phyloP scores from a whole-genome alignment of 2,888 invertebrate species.

The Epinotia nisella region DNA sequence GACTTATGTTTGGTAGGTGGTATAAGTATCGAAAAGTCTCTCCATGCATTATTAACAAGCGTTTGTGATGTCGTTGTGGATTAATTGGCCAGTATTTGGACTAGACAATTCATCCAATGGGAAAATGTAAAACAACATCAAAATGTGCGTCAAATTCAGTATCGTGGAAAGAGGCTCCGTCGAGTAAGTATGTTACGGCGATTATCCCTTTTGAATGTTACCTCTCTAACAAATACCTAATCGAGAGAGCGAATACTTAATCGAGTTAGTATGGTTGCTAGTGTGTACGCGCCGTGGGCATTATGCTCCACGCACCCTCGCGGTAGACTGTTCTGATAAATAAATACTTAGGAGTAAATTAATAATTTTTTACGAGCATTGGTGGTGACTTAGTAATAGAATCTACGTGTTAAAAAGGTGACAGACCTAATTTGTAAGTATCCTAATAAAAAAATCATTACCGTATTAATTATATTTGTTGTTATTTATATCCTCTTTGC shows the following conservation, averaged over 20 bases:
- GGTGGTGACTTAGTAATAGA: conserved; percentile 69
- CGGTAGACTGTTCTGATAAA: conserved; percentile 37
- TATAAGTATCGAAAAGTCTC: background rate
- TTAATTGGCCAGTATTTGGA: no score
- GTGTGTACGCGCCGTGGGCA: conserved; percentile 3
- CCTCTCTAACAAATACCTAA: conserved; percentile 2
- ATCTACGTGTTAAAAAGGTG: conserved; percentile 70
- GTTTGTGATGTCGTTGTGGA: no score
- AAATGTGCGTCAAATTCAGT: no score
- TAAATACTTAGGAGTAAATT: conserved; percentile 50
- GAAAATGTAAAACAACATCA: no score
- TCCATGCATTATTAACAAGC: no score
- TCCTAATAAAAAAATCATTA: conserved; percentile 83
- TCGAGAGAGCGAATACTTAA: background rate
- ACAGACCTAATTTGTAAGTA: conserved; percentile 77
- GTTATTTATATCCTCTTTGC: conserved; percentile 51
- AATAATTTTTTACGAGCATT: conserved; percentile 75
- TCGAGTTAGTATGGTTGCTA: conserved; percentile 21
- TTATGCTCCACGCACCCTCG: conserved; percentile 13
- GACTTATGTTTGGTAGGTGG: background rate
- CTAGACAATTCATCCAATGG: no score
- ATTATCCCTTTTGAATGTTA: conserved; percentile 3
- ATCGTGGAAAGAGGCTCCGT: background rate
- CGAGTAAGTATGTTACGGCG: background rate
- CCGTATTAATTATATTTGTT: conserved; percentile 61